Evolutionary conservation across 2,888 invertebrate species (phyloP), one percentile per base, ranked within the genome.

Genomic region (Phaonia tiefii): DNA sequence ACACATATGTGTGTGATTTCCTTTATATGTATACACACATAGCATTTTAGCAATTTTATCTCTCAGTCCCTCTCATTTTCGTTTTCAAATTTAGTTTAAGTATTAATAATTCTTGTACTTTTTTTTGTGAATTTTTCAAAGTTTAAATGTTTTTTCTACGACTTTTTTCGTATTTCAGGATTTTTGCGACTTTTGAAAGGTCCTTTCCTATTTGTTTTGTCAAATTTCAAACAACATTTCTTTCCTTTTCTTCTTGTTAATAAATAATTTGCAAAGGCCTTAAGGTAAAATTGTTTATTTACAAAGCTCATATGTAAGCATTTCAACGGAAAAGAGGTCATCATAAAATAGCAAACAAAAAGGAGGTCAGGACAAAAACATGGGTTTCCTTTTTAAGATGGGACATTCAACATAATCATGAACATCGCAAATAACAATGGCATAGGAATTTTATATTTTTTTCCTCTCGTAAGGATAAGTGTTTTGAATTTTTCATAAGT

Each of bases 191-290:
- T 8, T 51, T 31, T 46, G 17, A 49, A 49, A 49, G 37, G 54
- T 56, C 26, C 13, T 8, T 25, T 26, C 17, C 15, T 60, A 2
- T 60, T 60, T 37, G 37, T 17, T 60, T 51, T 60, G 15, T 37
- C 60, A 60, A 31, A 15, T 58, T n/a, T 60, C 49, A 49, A 20
- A 7, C 22, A 22, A 51, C 7, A 22, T 22, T 17, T 54, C 39
- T 44, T 31, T 42, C 25, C 31, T 3, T 22, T 69, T 17, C 17
- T 70, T 66, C n/a, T 74, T 72, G 63, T 69, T 81, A 78, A 81
- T 78, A 78, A 81, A 78, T 75, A 72, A 78, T 81, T 75, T 75
- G 20, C 26, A 71, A 78, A 72, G 17, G 78, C 81, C 81, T 67
- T 17, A 74, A 81, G 75, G 71, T 75, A 69, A 37, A 60, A 42